Conservation (phyloP, 2,888 invertebrate species). For the Tipula unca region DNA sequence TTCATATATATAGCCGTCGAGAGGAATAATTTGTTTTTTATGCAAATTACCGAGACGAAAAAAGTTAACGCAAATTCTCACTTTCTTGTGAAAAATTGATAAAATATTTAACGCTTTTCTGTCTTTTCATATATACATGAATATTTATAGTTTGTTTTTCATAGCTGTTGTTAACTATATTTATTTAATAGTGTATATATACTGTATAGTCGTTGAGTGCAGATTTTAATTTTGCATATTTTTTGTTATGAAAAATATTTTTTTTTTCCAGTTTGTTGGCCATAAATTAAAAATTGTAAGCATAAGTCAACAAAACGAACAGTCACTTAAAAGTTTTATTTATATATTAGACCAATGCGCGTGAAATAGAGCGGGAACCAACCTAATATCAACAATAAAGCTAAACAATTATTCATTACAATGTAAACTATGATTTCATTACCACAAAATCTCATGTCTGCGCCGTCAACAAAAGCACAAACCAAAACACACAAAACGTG, state of each 20-base stretch:
- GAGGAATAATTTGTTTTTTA: background rate
- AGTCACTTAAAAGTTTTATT: background rate
- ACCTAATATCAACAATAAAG: too few relatives aligned
- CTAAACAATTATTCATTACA: too few relatives aligned
- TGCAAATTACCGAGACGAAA: background rate
- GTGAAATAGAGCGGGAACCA: too few relatives aligned
- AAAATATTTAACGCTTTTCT: conserved; percentile 1
- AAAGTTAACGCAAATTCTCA: background rate
- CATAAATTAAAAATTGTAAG: background rate
- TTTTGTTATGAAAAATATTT: background rate
- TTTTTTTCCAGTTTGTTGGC: background rate
- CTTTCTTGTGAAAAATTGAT: background rate
- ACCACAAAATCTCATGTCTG: background rate
- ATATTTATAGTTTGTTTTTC: conserved; percentile 8
- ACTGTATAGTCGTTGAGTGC: conserved; percentile 14
- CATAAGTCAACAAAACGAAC: background rate
- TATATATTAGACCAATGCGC: too few relatives aligned
- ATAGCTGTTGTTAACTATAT: background rate
- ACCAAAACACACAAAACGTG: background rate
- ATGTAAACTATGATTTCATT: background rate
- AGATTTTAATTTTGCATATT: background rate
- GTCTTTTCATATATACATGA: background rate
- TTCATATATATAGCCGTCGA: background rate
- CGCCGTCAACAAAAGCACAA: background rate
- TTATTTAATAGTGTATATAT: background rate